Percentiles rank a stretch among this genome's conserved stretches.
phyloP scores from a whole-genome alignment of 2,797 vertebrate genomes.

The Molossus molossus region DNA sequence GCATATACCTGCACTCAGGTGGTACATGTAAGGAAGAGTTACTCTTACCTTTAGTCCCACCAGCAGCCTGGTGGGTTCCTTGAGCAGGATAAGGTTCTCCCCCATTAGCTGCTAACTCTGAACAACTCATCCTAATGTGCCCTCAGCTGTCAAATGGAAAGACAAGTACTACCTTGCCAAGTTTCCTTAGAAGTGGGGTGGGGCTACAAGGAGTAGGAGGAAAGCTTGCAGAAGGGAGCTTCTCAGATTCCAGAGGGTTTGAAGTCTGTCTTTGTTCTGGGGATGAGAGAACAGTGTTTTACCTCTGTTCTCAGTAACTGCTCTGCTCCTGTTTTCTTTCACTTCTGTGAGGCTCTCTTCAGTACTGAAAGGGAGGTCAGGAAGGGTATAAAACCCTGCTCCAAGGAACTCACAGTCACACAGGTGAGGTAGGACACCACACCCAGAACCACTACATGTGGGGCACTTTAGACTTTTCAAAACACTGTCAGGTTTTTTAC shows the following conservation, averaged over 20 bases:
- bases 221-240: neutral
- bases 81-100: neutral
- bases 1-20: neutral
- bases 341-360: constrained; percentile 13
- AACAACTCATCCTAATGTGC: neutral
- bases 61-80: neutral
- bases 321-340: constrained; percentile 10
- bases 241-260: neutral
- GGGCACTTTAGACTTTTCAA: neutral
- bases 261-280: constrained; percentile 60
- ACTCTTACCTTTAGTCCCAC: neutral
- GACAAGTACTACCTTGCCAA: neutral
- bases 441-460: neutral
- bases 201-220: neutral
- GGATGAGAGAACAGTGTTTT: neutral
- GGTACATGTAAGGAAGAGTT: neutral
- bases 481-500: neutral
- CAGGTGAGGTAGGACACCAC: neutral
- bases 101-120: neutral
- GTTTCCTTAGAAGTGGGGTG: neutral
- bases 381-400: neutral
- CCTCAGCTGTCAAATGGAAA: neutral
- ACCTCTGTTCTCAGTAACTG: neutral
- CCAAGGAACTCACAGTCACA: neutral
- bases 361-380: neutral